Base-by-base conservation (phyloP, 2,797 vertebrate species). In the Echiichthys vipera region DNA sequence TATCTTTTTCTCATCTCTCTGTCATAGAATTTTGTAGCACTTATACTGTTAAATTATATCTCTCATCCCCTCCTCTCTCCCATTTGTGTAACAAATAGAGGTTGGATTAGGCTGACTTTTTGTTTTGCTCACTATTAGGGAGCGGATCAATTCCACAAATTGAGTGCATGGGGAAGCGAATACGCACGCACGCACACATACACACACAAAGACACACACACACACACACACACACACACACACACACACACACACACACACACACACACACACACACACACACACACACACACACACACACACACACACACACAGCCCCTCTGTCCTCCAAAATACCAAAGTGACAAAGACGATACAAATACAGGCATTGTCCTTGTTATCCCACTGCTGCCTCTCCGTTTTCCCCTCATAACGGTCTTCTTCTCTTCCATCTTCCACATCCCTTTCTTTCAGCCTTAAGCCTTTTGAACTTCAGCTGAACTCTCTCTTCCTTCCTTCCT, bases 131-230 rank as follows among this genome's bases (percentile, higher is more conserved):
- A 81, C 77, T 80, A 79, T 88, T 84, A 90, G 79, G 73, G 74
- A 87, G 79, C 32, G 50, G 91, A 91, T 92, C 89, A 90, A 90
- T 89, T 86, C 81, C 66, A 68, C 86, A 91, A 90, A 93, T 90
- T 90, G 85, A 89, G 85, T 59, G 78, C 80, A 90, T 55, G 59
- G 84, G 84, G 84, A 88, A 49, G 77, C 15, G 6, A 46, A 77
- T 5, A 49, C 51, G 43, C 71, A 63, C 29, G 37, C 62, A 68
- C 13, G 32, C 20, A 20, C n/a, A 55, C 57, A 74, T 13, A 39
- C 49, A 47, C 55, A 56, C 32, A 53, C 66, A 71, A 61, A 55
- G 53, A 57, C 50, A 53, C 51, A 67, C 55, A 50, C 62, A 42
- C 37, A 59, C 53, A 32, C 71, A 53, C 59, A 39, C 34, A 39